A percentile compares a stretch with the other conserved stretches of the same genome.
These are phyloP conservation scores for Cyrtodaria siliqua DNA, from an alignment of 2,888 invertebrate genomes.

Conservation along the genomic window DNA sequence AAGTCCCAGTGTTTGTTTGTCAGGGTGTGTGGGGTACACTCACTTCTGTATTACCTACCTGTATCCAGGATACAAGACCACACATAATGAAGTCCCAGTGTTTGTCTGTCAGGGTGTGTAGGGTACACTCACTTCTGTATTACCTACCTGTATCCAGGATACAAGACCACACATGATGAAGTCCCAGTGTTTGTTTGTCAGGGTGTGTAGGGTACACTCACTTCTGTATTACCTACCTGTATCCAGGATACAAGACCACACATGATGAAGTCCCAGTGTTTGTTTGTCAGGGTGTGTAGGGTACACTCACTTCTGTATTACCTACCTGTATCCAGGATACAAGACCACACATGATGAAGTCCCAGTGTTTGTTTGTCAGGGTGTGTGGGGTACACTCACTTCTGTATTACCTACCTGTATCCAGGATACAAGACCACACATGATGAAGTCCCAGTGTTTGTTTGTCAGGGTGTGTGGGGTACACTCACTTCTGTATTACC, in stretches of 20 bases:
- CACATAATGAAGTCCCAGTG: conserved; percentile 92
- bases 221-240: conserved; percentile 86
- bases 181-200: conserved; percentile 89
- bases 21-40: conserved; percentile 79
- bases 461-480: conserved; percentile 83
- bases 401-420: no score
- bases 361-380: conserved; percentile 88
- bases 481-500: conserved; percentile 79
- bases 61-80: conserved; percentile 89
- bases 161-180: conserved; percentile 90
- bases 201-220: conserved; percentile 77
- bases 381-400: conserved; percentile 78
- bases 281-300: conserved; percentile 82
- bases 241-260: conserved; percentile 90
- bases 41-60: conserved; percentile 86
- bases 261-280: conserved; percentile 91
- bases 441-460: conserved; percentile 90
- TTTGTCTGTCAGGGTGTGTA: conserved; percentile 82
- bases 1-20: conserved; percentile 90
- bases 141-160: conserved; percentile 88
- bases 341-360: conserved; percentile 90
- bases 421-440: conserved; percentile 90
- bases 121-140: conserved; percentile 81
- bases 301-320: conserved; percentile 81
- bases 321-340: conserved; percentile 89